phyloP scores from a whole-genome alignment of 2,888 invertebrate species.

The Theretra japonica region DNA sequence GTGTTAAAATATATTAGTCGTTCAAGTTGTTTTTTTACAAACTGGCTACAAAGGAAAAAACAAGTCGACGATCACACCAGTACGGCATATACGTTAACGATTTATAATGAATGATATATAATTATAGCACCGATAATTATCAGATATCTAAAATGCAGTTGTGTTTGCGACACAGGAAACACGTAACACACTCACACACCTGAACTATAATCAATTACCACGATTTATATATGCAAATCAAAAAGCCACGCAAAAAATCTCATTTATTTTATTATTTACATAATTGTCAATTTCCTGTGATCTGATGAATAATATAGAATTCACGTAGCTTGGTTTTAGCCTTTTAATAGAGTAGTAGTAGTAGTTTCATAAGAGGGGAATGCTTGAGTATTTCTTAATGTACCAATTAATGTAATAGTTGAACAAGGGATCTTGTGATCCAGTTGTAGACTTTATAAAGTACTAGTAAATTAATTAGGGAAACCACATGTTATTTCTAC shows the following conservation, averaged over 20 bases:
- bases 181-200: constrained; percentile 33
- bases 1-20: constrained; percentile 59
- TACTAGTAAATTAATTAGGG: too few species aligned
- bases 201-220: constrained; percentile 31
- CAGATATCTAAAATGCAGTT: constrained; percentile 4
- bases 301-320: constrained; percentile 27
- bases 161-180: constrained; percentile 44
- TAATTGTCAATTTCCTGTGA: constrained; percentile 40
- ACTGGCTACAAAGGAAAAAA: constrained; percentile 2
- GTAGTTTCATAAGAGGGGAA: neutral
- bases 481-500: too few species aligned
- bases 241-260: constrained; percentile 47
- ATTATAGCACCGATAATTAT: neutral
- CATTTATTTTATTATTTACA: constrained; percentile 46
- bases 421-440: neutral
- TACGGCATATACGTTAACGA: neutral
- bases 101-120: neutral
- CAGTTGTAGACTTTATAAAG: too few species aligned
- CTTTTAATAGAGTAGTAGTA: neutral
- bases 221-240: constrained; percentile 46
- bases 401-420: neutral
- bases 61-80: neutral
- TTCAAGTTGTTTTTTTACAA: neutral
- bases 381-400: neutral
- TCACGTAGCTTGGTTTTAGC: constrained; percentile 3